Evolutionary conservation across 2,797 vertebrate genomes (phyloP).

Genomic region (Poecilia picta): DNA sequence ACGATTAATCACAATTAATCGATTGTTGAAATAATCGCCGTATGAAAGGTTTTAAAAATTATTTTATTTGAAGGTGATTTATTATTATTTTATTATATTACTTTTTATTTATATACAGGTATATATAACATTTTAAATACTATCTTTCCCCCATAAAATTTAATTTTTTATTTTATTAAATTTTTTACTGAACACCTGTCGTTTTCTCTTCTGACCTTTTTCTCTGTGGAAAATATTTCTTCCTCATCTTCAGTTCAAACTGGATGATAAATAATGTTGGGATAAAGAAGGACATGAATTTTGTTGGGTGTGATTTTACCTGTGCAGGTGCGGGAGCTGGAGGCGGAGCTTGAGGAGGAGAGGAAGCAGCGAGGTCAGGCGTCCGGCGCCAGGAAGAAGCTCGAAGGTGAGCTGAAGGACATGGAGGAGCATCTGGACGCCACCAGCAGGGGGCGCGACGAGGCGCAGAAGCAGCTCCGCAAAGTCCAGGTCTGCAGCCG

Average conservation of each 20-base stretch:
- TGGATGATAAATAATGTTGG: background rate
- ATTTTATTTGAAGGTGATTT: background rate
- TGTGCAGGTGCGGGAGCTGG: conserved; percentile 90
- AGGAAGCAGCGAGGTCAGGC: conserved; percentile 88
- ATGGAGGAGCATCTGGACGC: conserved; percentile 91
- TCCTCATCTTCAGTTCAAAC: background rate
- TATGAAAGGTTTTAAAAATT: background rate
- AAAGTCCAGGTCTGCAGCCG: conserved; percentile 86
- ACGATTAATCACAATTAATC: too few relatives aligned
- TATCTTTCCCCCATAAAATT: background rate
- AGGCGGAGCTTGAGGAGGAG: conserved; percentile 95
- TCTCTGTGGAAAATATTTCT: background rate
- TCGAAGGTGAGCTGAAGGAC: conserved; percentile 93
- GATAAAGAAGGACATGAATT: background rate
- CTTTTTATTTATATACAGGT: background rate
- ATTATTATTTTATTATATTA: background rate
- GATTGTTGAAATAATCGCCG: too few relatives aligned
- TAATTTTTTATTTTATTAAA: background rate
- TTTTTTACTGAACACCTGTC: background rate
- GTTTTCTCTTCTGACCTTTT: background rate
- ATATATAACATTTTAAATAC: background rate
- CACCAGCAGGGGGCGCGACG: conserved; percentile 88
- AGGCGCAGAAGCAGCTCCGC: conserved; percentile 93
- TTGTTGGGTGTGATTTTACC: background rate
- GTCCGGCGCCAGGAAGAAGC: conserved; percentile 89